Percentiles rank a stretch among this genome's conserved stretches.
These are phyloP conservation scores for Trachurus trachurus DNA, from an alignment of 2,797 vertebrate species.

Conservation along the genomic window DNA sequence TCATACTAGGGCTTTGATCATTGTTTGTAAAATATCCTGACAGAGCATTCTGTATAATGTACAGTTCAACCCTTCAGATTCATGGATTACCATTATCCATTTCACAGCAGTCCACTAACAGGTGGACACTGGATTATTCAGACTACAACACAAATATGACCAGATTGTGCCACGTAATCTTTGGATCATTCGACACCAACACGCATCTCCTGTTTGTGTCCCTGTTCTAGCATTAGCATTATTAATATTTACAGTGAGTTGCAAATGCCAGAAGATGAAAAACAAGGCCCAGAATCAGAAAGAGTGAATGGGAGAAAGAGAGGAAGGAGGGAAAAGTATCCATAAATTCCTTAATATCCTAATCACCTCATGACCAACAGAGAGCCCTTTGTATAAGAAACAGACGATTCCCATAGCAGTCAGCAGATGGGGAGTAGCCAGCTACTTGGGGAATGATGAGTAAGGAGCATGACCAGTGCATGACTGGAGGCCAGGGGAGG, in stretches of 20 bases:
- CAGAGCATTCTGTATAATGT: neutral
- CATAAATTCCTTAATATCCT: constrained; percentile 39
- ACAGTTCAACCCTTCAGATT: neutral
- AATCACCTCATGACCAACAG: constrained; percentile 63
- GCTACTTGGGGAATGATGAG: constrained; percentile 55
- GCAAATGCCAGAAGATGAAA: constrained; percentile 14
- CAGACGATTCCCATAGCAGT: constrained; percentile 1
- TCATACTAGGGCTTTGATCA: too few species aligned
- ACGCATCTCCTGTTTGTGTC: neutral
- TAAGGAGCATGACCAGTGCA: constrained; percentile 57
- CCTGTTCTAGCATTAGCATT: constrained; percentile 2
- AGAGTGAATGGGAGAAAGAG: neutral
- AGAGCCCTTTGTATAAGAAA: constrained; percentile 54
- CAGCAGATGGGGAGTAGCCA: constrained; percentile 57
- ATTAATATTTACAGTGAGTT: neutral
- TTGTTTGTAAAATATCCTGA: neutral
- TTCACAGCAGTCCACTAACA: neutral
- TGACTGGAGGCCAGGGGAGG: constrained; percentile 51
- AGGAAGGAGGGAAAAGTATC: constrained; percentile 1
- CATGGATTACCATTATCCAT: neutral
- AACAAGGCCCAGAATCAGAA: neutral
- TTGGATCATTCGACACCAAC: neutral
- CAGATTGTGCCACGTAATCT: neutral
- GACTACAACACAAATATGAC: neutral
- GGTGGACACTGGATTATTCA: neutral